Percentiles rank a stretch among this genome's conserved stretches.
Evolutionary conservation across 2,113 vertebrate species (phyloP).

Genomic region (Carettochelys insculpta): DNA sequence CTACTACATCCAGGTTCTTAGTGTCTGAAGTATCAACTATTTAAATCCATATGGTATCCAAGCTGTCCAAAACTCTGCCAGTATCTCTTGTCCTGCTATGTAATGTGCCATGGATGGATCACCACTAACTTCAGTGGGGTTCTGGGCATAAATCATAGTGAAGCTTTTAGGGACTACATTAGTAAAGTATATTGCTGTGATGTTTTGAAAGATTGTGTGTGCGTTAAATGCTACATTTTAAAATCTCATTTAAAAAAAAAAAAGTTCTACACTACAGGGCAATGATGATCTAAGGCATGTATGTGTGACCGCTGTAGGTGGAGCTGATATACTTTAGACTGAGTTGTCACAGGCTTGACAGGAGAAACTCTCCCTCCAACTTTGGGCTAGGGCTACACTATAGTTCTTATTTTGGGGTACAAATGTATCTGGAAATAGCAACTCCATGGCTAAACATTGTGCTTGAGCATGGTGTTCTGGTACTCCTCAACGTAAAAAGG

Average conservation of each 20-base stretch:
- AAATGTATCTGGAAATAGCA: too few relatives aligned
- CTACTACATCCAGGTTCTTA: background rate
- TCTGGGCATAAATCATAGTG: background rate
- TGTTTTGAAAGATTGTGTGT: background rate
- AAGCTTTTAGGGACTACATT: background rate
- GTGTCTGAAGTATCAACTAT: background rate
- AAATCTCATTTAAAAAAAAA: background rate
- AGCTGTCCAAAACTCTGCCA: background rate
- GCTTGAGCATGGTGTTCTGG: too few relatives aligned
- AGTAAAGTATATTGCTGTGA: background rate
- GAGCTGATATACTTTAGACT: too few relatives aligned
- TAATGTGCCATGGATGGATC: background rate
- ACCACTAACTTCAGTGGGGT: background rate
- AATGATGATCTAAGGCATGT: too few relatives aligned
- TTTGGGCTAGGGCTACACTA: too few relatives aligned
- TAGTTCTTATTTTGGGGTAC: too few relatives aligned
- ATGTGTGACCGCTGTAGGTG: too few relatives aligned
- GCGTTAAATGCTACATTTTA: background rate
- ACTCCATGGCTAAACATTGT: too few relatives aligned
- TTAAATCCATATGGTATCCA: background rate
- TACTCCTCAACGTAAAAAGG: too few relatives aligned
- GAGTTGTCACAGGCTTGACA: too few relatives aligned
- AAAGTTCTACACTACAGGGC: too few relatives aligned
- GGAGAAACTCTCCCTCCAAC: too few relatives aligned
- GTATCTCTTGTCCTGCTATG: background rate